Percentiles rank a stretch among this genome's conserved stretches.
Evolutionary conservation across 1,140 invertebrate species (phyloP).

Genomic region (Scaptomyza hsui): DNA sequence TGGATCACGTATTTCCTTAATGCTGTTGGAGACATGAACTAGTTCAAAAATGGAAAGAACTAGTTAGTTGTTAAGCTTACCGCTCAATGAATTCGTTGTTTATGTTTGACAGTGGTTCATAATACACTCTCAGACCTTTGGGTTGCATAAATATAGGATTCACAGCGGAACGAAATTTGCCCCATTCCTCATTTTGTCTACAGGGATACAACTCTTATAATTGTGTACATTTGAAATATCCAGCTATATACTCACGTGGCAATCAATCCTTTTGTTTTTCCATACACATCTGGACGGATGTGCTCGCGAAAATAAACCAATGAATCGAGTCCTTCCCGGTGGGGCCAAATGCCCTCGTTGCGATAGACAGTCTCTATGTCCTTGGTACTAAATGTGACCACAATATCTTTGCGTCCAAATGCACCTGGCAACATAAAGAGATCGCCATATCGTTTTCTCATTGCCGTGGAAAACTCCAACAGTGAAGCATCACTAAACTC

Average conservation of each 20-base stretch:
- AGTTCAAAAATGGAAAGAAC: background rate
- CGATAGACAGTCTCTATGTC: constrained; percentile 69
- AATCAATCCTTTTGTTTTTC: constrained; percentile 40
- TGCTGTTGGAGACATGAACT: constrained; percentile 55
- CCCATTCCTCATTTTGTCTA: constrained; percentile 60
- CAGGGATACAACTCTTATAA: background rate
- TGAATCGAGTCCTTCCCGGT: constrained; percentile 56
- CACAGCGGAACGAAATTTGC: constrained; percentile 49
- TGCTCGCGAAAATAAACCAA: constrained; percentile 56
- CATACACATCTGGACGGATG: constrained; percentile 45
- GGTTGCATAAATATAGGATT: constrained; percentile 77
- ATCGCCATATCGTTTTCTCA: constrained; percentile 63
- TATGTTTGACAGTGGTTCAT: constrained; percentile 58
- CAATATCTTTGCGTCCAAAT: constrained; percentile 62
- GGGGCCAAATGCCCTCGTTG: constrained; percentile 77
- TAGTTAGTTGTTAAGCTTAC: constrained; percentile 24
- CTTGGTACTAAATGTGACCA: constrained; percentile 56
- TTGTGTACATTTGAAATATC: background rate
- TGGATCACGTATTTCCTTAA: constrained; percentile 59
- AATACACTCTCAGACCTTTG: constrained; percentile 53
- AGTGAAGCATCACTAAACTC: constrained; percentile 53
- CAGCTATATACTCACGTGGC: constrained; percentile 37
- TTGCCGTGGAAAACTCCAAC: constrained; percentile 28
- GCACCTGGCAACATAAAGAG: constrained; percentile 61
- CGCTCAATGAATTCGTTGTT: constrained; percentile 74